Evolutionary conservation across 2,113 vertebrate species (phyloP).

Genomic region (Syngnathus scovelli): DNA sequence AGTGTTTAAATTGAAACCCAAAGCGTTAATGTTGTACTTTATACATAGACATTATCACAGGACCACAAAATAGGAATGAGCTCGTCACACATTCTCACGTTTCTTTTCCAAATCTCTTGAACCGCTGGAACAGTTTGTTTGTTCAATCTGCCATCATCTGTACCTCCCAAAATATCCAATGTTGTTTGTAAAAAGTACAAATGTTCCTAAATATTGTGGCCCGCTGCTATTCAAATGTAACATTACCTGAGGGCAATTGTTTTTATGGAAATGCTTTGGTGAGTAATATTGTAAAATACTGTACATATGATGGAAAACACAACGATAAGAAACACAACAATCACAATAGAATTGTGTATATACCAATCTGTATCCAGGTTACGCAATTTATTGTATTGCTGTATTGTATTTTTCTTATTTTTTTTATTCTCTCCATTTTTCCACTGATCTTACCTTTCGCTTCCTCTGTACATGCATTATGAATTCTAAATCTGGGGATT

Average conservation of each 20-base stretch:
- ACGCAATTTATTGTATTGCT: background rate
- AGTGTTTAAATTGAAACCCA: constrained; percentile 26
- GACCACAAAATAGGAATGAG: constrained; percentile 7
- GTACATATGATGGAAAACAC: background rate
- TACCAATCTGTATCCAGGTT: background rate
- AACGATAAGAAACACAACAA: background rate
- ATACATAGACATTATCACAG: constrained; percentile 19
- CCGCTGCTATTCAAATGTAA: background rate
- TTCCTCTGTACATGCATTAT: constrained; percentile 34
- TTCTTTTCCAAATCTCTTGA: background rate
- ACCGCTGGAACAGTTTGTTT: background rate
- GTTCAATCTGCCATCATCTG: background rate
- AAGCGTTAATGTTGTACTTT: constrained; percentile 34
- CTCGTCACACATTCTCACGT: constrained; percentile 7
- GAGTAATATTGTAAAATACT: background rate
- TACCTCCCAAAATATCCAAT: background rate
- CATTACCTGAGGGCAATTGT: background rate
- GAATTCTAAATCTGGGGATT: constrained; percentile 57
- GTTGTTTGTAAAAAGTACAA: background rate
- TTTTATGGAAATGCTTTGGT: background rate
- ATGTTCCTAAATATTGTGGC: background rate
- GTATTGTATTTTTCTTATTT: background rate
- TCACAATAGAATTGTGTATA: background rate
- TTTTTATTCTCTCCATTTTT: background rate
- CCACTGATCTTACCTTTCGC: background rate